These are phyloP conservation scores for Eretmochelys imbricata DNA, from an alignment of 2,113 vertebrate species.

Conservation along the genomic window DNA sequence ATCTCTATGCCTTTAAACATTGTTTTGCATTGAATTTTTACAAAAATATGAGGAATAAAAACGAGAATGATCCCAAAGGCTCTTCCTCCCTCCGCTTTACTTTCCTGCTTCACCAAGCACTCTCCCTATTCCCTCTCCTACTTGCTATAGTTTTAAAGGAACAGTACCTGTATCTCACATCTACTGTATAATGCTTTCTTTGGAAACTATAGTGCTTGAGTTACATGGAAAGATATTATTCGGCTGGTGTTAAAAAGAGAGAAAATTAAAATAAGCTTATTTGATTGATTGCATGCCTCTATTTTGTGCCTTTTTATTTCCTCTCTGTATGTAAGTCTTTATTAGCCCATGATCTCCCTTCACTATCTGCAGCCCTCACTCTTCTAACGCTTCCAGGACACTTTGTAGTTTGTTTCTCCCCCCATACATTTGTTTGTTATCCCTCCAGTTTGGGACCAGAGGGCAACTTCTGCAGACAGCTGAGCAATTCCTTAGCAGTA, in stretches of 20 bases:
- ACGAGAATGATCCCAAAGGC: neutral
- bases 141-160: neutral
- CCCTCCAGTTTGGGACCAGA: neutral
- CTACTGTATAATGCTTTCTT: neutral
- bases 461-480: neutral
- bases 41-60: neutral
- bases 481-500: neutral
- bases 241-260: neutral
- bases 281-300: neutral
- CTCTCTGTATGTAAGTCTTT: neutral
- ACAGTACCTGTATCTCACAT: fast-evolving
- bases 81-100: neutral
- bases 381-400: neutral
- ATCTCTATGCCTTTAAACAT: neutral
- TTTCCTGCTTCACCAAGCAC: neutral
- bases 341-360: neutral
- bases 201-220: neutral
- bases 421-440: neutral
- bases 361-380: fast-evolving
- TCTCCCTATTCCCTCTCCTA: neutral
- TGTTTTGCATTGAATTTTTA: neutral
- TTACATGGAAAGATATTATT: neutral
- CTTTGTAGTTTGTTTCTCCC: neutral
- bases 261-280: neutral
- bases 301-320: neutral